Conservation (phyloP, 2,888 invertebrate species). For the Metellina segmentata region DNA sequence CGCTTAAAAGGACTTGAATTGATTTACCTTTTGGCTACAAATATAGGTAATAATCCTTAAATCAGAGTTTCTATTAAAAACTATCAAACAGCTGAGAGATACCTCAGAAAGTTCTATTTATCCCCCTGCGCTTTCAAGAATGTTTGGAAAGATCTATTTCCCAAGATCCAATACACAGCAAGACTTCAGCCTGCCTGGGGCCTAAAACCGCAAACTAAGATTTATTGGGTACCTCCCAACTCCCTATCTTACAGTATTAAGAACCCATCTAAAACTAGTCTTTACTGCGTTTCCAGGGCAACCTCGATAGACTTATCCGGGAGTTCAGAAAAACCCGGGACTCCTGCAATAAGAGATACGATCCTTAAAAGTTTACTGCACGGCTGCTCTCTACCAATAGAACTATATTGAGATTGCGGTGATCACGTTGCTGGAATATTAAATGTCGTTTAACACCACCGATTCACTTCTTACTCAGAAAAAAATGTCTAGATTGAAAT, state of each 20-base stretch:
- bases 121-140: neutral
- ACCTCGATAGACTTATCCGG: conserved; percentile 26
- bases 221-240: conserved; percentile 36
- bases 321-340: conserved; percentile 4
- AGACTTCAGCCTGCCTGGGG: conserved; percentile 27
- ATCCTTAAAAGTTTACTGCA: neutral
- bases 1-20: no score
- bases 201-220: conserved; percentile 53
- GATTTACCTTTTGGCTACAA: no score
- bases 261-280: conserved; percentile 40
- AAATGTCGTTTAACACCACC: no score
- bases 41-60: no score
- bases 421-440: no score
- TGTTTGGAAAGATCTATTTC: neutral
- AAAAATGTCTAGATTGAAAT: no score
- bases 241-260: conserved; percentile 39
- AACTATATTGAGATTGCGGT: no score
- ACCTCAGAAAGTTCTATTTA: neutral
- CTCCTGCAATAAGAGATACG: conserved; percentile 14
- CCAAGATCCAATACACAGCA: conserved; percentile 4
- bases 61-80: no score
- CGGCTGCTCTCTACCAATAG: no score
- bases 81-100: no score
- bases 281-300: conserved; percentile 44
- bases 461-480: no score